Conservation (phyloP, 2,888 invertebrate genomes). For the Oligia latruncula region DNA sequence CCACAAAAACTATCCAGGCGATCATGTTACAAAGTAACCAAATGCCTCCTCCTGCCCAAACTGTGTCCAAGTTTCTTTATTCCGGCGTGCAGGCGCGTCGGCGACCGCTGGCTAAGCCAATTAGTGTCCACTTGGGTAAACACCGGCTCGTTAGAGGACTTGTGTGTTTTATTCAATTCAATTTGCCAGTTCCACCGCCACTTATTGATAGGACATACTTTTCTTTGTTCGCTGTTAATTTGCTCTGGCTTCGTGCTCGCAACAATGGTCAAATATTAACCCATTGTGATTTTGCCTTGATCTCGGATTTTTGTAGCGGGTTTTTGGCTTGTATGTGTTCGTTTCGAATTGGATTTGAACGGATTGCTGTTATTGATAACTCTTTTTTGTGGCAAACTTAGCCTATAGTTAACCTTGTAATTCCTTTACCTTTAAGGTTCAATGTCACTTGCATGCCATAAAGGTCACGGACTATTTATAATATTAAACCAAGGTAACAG, state of each 20-base stretch:
- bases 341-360: not conserved
- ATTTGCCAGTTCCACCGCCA: slow-evolving; percentile 87
- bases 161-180: slow-evolving; percentile 90
- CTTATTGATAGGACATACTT: slow-evolving; percentile 86
- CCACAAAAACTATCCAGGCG: slow-evolving; percentile 23
- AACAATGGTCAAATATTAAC: slow-evolving; percentile 61
- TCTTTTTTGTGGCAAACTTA: not conserved
- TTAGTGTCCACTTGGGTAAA: slow-evolving; percentile 90
- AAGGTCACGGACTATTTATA: not conserved
- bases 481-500: not conserved
- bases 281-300: slow-evolving; percentile 51
- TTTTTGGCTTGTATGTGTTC: slow-evolving; percentile 13
- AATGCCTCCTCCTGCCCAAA: slow-evolving; percentile 71
- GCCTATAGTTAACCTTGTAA: not conserved
- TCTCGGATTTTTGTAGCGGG: slow-evolving; percentile 24
- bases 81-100: slow-evolving; percentile 69
- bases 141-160: slow-evolving; percentile 89
- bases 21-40: slow-evolving; percentile 45
- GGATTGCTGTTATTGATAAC: not conserved
- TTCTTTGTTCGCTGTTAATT: slow-evolving; percentile 82
- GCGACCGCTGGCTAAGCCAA: slow-evolving; percentile 89
- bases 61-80: slow-evolving; percentile 68
- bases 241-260: slow-evolving; percentile 68
- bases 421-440: not conserved
- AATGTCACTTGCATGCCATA: not conserved